These are phyloP conservation scores for Neotragus moschatus DNA, from an alignment of 2,113 vertebrate species.

Conservation along the genomic window DNA sequence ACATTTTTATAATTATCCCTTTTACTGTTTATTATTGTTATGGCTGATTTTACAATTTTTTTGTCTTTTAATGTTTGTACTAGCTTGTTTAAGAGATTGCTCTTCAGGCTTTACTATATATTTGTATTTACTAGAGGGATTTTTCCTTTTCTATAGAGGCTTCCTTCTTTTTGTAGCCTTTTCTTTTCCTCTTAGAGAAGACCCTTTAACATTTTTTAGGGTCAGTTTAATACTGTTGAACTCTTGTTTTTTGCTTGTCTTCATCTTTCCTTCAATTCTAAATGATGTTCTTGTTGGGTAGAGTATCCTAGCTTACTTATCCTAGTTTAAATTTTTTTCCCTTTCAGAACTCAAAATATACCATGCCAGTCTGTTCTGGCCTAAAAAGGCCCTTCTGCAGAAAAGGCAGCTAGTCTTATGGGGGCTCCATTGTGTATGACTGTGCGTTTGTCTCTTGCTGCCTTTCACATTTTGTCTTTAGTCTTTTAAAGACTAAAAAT, in stretches of 20 bases:
- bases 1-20: background rate
- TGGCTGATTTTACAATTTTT: background rate
- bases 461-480: background rate
- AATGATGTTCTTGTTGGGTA: background rate
- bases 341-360: background rate
- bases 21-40: background rate
- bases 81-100: background rate
- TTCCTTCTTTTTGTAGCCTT: background rate
- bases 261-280: background rate
- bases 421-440: background rate
- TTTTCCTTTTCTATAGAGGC: background rate
- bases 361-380: background rate
- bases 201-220: background rate
- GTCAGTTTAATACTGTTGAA: background rate
- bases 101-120: background rate
- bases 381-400: background rate
- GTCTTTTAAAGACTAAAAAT: slow-evolving; percentile 32
- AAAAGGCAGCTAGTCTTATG: background rate
- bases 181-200: background rate
- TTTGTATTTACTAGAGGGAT: background rate
- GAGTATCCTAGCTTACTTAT: background rate
- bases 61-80: background rate
- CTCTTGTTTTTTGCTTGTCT: background rate
- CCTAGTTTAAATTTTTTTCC: background rate
- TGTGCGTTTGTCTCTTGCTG: background rate